Evolutionary conservation across 2,888 invertebrate genomes (phyloP).

Genomic region (Pristionchus maxplancki): DNA sequence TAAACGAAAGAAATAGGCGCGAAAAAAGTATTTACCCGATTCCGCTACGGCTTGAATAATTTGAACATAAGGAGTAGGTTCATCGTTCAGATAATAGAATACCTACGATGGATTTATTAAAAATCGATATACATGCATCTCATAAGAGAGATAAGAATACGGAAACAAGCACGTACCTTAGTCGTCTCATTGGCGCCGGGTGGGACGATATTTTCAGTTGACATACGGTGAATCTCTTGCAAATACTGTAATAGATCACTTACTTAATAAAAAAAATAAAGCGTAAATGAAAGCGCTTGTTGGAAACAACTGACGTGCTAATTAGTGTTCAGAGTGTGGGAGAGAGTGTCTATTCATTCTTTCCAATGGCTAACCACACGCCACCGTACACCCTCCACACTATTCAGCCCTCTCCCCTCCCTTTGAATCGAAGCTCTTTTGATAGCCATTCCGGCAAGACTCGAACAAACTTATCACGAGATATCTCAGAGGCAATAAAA

Average conservation of each 20-base stretch:
- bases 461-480: background rate
- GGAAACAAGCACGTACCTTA: background rate
- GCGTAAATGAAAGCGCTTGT: background rate
- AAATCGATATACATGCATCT: background rate
- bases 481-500: background rate
- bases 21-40: background rate
- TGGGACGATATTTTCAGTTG: conserved; percentile 38
- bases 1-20: conserved; percentile 16
- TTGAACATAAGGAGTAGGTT: conserved; percentile 71
- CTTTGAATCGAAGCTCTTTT: no score
- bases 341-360: background rate
- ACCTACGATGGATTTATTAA: conserved; percentile 55
- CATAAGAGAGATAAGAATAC: background rate
- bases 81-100: conserved; percentile 73
- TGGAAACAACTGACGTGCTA: conserved; percentile 17
- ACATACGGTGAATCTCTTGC: conserved; percentile 12
- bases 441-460: conserved; percentile 22
- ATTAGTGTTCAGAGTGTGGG: background rate
- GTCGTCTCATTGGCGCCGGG: background rate
- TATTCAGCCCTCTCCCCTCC: no score
- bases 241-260: background rate
- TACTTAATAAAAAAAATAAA: background rate
- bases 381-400: conserved; percentile 9
- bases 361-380: no score
- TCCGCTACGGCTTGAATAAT: conserved; percentile 57